Conservation (phyloP, 2,113 vertebrate species). For the Hypanus sabinus region DNA sequence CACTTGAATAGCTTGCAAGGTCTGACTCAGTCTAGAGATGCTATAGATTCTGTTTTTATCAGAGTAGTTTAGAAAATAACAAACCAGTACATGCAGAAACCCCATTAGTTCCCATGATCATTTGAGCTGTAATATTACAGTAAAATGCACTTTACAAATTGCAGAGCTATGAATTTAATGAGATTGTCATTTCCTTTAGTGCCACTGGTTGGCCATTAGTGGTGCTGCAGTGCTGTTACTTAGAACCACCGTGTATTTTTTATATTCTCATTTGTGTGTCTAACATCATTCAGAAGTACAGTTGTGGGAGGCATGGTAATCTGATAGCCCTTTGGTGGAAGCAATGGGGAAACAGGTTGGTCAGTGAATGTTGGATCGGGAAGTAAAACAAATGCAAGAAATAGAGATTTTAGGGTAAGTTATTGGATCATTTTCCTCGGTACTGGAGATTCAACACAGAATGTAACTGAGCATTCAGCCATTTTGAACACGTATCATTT, state of each 20-base stretch:
- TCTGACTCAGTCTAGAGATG: background rate
- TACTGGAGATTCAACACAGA: background rate
- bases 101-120: background rate
- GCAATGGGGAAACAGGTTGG: background rate
- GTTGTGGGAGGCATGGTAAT: background rate
- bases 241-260: constrained; percentile 19
- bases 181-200: background rate
- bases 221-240: constrained; percentile 9
- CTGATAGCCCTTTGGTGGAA: background rate
- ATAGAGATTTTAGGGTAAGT: background rate
- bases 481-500: background rate
- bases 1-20: background rate
- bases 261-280: background rate
- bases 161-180: background rate
- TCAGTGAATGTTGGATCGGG: background rate
- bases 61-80: background rate
- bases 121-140: background rate
- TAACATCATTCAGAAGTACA: background rate
- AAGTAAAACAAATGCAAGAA: too few relatives aligned
- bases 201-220: background rate
- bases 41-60: background rate
- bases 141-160: constrained; percentile 35
- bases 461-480: background rate
- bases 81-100: background rate
- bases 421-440: background rate